phyloP scores from a whole-genome alignment of 2,113 vertebrate species.

The Canis aureus region DNA sequence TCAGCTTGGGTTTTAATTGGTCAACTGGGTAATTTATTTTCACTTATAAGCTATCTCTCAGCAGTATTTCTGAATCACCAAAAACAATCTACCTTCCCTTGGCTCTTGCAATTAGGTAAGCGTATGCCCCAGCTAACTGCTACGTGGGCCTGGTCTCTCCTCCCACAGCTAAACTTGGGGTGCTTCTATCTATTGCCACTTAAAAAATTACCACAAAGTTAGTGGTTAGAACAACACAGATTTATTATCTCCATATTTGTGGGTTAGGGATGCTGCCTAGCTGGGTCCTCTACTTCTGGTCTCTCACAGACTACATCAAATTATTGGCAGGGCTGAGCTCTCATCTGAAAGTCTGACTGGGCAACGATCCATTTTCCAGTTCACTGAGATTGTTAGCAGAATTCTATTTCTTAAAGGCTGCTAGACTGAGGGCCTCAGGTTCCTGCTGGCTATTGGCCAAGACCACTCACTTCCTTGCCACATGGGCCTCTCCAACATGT shows the following conservation, averaged over 20 bases:
- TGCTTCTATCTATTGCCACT: not conserved
- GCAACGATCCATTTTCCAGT: not conserved
- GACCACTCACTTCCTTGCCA: too few relatives aligned
- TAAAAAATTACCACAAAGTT: not conserved
- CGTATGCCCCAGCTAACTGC: not conserved
- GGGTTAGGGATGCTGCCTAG: not conserved
- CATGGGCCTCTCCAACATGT: not conserved
- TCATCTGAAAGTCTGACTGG: not conserved
- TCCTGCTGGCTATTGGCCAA: not conserved
- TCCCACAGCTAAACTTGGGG: not conserved
- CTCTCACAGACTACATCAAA: not conserved
- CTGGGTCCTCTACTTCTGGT: not conserved
- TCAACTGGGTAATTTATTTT: not conserved
- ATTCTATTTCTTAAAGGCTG: not conserved
- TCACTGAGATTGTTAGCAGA: not conserved
- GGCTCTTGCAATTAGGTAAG: not conserved
- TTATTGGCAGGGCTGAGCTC: not conserved
- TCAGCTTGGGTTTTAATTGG: conserved; percentile 31
- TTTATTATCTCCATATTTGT: not conserved
- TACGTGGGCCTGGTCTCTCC: not conserved
- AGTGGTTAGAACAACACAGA: not conserved
- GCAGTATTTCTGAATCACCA: not conserved
- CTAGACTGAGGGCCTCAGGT: not conserved
- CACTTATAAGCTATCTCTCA: not conserved
- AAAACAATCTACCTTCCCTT: not conserved